A percentile compares a stretch with the other conserved stretches of the same genome.
Conservation (phyloP, 2,113 vertebrate genomes). For the Silurus asotus region DNA sequence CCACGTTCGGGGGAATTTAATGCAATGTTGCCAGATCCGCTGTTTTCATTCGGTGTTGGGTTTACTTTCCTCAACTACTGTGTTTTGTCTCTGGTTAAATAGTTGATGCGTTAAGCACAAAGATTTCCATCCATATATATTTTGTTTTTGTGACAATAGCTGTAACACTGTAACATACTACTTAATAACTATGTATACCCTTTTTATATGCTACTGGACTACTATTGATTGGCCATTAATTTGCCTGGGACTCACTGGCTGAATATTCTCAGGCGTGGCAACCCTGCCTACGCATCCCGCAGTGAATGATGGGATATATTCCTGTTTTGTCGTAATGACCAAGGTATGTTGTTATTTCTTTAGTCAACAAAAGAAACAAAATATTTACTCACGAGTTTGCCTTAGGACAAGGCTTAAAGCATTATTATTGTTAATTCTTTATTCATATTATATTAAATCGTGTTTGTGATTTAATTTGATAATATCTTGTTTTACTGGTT, state of each 20-base stretch:
- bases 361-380: not conserved
- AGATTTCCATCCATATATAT: not conserved
- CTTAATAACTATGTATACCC: not conserved
- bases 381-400: not conserved
- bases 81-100: not conserved
- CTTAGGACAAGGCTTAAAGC: not conserved
- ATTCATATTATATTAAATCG: too few relatives aligned
- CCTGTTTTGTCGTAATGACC: conserved; percentile 6
- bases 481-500: too few relatives aligned
- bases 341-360: not conserved
- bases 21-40: not conserved
- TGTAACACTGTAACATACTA: not conserved
- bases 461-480: not conserved
- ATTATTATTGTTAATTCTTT: not conserved
- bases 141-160: not conserved
- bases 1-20: conserved; percentile 44
- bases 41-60: not conserved
- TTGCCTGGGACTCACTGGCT: not conserved
- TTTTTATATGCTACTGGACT: not conserved
- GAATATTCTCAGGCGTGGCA: not conserved
- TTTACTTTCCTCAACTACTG: not conserved
- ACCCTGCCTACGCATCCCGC: not conserved
- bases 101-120: not conserved
- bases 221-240: not conserved
- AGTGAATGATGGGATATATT: conserved; percentile 22